phyloP scores from a whole-genome alignment of 2,888 invertebrate genomes.

The Phania funesta region DNA sequence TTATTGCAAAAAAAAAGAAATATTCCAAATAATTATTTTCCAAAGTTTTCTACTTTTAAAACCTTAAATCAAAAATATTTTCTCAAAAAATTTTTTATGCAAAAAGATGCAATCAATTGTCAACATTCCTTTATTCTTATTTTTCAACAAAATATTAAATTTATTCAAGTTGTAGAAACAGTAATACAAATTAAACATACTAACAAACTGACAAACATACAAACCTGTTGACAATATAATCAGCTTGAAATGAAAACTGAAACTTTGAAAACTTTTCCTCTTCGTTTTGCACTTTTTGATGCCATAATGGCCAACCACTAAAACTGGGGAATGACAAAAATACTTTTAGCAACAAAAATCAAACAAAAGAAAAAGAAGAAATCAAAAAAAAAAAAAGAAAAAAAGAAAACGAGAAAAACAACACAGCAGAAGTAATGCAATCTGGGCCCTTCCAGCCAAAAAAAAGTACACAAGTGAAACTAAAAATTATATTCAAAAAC shows the following conservation, averaged over 20 bases:
- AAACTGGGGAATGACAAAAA: constrained; percentile 2
- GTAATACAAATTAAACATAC: constrained; percentile 32
- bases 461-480: background rate
- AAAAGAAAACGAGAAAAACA: background rate
- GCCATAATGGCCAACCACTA: constrained; percentile 25
- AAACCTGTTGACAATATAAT: constrained; percentile 66
- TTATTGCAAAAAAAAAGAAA: too few species aligned
- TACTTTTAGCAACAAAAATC: background rate
- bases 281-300: background rate
- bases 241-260: constrained; percentile 60
- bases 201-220: constrained; percentile 49
- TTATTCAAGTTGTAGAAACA: constrained; percentile 8
- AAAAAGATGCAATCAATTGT: constrained; percentile 1
- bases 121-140: constrained; percentile 6
- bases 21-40: too few species aligned
- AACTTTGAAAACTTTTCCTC: constrained; percentile 38
- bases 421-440: constrained; percentile 38
- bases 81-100: background rate
- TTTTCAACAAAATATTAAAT: background rate
- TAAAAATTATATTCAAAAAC: constrained; percentile 31
- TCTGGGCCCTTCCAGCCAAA: constrained; percentile 54
- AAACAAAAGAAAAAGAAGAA: background rate
- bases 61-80: background rate
- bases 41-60: background rate
- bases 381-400: background rate